Base-by-base conservation (phyloP, 1,140 invertebrate genomes). In the Zaprionus vittiger region DNA sequence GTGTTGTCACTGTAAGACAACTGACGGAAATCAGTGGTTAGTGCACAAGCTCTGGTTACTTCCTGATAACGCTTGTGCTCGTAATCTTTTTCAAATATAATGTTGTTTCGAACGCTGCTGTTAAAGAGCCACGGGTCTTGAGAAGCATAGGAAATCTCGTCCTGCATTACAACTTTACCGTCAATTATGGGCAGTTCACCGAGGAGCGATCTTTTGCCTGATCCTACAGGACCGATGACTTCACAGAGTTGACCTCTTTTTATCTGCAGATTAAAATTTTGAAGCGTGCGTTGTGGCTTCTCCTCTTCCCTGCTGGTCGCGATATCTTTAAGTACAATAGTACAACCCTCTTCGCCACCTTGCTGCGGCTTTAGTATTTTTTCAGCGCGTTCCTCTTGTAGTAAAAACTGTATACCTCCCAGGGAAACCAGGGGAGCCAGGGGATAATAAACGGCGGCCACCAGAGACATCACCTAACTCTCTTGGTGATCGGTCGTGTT, bases 1-100 rank as follows among this genome's bases (percentile, higher is more conserved):
- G 97, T 98, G 89, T 95, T 93, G 91, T 98, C 97, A 24, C 96
- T 96, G 79, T 96, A 94, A 0, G 96, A 95, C 81, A 98, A 95
- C 81, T 97, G 95, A 64, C 96, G 94, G 69, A 98, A 96, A 92
- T 98, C 98, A 34, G 94, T 94, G 47, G 94, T 93, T 44, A 97
- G 89, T 1, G 96, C 95, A 90, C 96, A 96, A 6, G 94, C 95
- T 73, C 93, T 93, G 11, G 95, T 83, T 93, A 96, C 95, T 91
- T 95, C 94, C 63, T 94, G 93, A 81, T 98, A 98, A 85, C 95
- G 95, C 24, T 93, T 93, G 20, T 93, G 93, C 65, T 97, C 94
- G 74, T 95, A 97, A 2, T 93, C 80, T 67, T 95, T 93, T 1
- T 97, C 97, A 93, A 98, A 97, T 0, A 97, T 91, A 73, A 98